phyloP scores from a whole-genome alignment of 1,140 invertebrate genomes.

The Lepidostoma basale region DNA sequence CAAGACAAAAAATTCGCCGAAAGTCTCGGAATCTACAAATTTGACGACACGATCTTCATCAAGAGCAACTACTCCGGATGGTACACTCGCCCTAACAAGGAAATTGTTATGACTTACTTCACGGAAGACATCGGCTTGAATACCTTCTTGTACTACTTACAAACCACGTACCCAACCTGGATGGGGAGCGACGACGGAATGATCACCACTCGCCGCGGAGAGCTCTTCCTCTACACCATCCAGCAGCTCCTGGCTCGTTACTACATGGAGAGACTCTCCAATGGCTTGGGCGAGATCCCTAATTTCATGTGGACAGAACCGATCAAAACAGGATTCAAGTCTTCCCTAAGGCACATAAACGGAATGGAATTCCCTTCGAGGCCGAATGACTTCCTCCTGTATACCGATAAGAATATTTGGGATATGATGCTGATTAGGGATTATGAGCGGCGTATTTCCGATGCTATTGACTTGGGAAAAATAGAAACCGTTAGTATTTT shows the following conservation, averaged over 20 bases:
- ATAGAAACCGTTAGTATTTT: conserved; percentile 54
- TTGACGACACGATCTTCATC: conserved; percentile 52
- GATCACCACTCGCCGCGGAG: conserved; percentile 60
- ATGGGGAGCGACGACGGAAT: conserved; percentile 50
- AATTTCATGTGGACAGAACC: conserved; percentile 60
- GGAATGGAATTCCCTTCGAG: conserved; percentile 69
- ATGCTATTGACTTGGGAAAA: conserved; percentile 69
- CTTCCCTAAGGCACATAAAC: conserved; percentile 66
- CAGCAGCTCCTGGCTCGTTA: conserved; percentile 65
- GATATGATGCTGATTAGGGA: conserved; percentile 58
- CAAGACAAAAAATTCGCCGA: conserved; percentile 46
- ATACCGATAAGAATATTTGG: conserved; percentile 59
- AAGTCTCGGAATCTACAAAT: conserved; percentile 56
- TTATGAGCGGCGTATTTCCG: conserved; percentile 66
- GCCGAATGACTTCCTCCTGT: conserved; percentile 48
- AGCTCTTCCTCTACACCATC: conserved; percentile 61
- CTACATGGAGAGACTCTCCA: conserved; percentile 65
- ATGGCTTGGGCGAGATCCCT: conserved; percentile 61
- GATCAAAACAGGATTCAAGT: conserved; percentile 65
- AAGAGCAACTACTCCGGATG: conserved; percentile 64
- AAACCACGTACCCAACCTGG: conserved; percentile 62
- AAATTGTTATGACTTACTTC: conserved; percentile 72
- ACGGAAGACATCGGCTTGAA: conserved; percentile 75
- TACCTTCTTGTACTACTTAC: conserved; percentile 66
- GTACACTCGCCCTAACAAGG: conserved; percentile 61